These are phyloP conservation scores for Mesoclemmys tuberculata DNA, from an alignment of 2,113 vertebrate genomes.

Conservation along the genomic window DNA sequence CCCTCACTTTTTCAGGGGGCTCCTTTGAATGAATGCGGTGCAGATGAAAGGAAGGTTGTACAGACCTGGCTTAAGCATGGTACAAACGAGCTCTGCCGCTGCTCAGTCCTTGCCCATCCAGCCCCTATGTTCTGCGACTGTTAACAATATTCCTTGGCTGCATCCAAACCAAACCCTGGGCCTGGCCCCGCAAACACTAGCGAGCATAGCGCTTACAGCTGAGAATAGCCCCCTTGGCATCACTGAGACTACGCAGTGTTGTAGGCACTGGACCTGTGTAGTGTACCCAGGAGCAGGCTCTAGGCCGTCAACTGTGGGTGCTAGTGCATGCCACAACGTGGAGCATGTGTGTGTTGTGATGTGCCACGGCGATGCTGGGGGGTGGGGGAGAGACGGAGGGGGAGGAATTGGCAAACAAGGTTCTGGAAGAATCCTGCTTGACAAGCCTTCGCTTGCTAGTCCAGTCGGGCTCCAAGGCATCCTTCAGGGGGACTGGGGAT, in stretches of 20 bases:
- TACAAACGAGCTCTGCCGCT: background rate
- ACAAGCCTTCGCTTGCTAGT: background rate
- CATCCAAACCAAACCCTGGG: background rate
- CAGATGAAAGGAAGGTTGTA: background rate
- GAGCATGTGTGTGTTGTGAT: background rate
- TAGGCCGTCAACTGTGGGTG: background rate
- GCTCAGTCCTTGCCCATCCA: background rate
- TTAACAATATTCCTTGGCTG: background rate
- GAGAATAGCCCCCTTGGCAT: background rate
- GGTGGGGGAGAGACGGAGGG: background rate
- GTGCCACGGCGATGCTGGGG: background rate
- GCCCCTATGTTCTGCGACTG: background rate
- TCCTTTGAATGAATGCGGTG: too few species aligned
- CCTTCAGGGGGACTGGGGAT: background rate
- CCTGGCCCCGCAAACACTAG: background rate
- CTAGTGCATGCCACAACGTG: background rate
- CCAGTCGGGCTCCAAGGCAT: background rate
- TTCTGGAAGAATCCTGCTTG: background rate
- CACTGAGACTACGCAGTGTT: accelerated
- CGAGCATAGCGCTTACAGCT: background rate
- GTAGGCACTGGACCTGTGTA: background rate
- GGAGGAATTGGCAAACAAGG: background rate
- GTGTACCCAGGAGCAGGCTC: background rate
- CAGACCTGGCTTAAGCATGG: background rate
- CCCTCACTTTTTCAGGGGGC: background rate